These are phyloP conservation scores for Poeciliopsis prolifica DNA, from an alignment of 2,113 vertebrate genomes.

Conservation along the genomic window DNA sequence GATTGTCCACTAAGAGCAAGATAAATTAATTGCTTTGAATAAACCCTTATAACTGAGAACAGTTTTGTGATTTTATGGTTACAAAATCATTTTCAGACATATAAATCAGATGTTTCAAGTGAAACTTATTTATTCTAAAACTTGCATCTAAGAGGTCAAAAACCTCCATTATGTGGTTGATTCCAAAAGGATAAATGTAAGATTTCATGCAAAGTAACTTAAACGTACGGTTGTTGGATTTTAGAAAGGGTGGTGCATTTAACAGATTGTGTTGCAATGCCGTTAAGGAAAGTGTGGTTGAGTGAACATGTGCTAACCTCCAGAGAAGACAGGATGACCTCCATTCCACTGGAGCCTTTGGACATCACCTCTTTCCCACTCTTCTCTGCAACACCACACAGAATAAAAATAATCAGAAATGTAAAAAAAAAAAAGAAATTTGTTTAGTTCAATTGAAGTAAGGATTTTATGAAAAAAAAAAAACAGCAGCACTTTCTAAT, in stretches of 20 bases:
- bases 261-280: not conserved
- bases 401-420: constrained; percentile 7
- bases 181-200: not conserved
- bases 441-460: not conserved
- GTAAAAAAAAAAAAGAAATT: not conserved
- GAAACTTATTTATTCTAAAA: not conserved
- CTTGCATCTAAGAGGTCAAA: not conserved
- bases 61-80: too few relatives aligned
- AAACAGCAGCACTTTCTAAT: not conserved
- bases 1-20: not conserved
- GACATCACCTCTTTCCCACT: constrained; percentile 94
- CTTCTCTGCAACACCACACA: constrained; percentile 86
- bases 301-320: constrained; percentile 81
- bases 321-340: constrained; percentile 89
- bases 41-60: not conserved
- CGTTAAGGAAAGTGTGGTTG: not conserved
- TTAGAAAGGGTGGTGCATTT: not conserved
- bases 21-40: not conserved
- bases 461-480: not conserved
- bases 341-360: constrained; percentile 93
- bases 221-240: not conserved
- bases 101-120: not conserved
- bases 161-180: not conserved
- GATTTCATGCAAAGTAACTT: not conserved
- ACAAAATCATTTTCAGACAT: not conserved